A percentile compares a stretch with the other conserved stretches of the same genome.
Evolutionary conservation across 2,797 vertebrate genomes (phyloP).

Genomic region (Poeciliopsis presidionis): DNA sequence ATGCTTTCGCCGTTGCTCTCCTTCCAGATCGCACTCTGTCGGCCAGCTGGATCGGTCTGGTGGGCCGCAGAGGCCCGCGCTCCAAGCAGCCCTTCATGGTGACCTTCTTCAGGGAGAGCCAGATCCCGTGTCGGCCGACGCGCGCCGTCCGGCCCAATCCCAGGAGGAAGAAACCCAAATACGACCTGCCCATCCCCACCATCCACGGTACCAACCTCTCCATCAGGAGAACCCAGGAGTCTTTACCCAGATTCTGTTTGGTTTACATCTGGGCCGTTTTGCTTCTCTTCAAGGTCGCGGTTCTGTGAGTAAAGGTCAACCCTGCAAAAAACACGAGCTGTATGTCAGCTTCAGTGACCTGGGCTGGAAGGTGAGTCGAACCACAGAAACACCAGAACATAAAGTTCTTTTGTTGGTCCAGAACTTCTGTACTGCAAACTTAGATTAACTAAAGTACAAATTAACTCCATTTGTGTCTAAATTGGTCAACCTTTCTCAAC

Average conservation of each 20-base stretch:
- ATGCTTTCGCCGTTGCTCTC: fast-evolving
- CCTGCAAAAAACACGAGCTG: conserved; percentile 91
- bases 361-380: conserved; percentile 90
- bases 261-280: neutral
- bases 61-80: conserved; percentile 88
- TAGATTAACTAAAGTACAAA: neutral
- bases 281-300: conserved; percentile 76
- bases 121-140: conserved; percentile 80
- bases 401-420: neutral
- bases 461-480: neutral
- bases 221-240: neutral
- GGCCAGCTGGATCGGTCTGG: conserved; percentile 87
- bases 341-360: conserved; percentile 98
- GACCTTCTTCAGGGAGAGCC: conserved; percentile 91
- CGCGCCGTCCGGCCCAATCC: conserved; percentile 80
- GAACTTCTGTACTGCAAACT: too few relatives aligned
- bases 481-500: neutral
- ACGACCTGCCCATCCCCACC: conserved; percentile 85
- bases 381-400: neutral
- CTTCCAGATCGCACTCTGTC: conserved; percentile 87
- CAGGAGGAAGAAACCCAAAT: conserved; percentile 83
- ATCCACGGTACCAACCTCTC: conserved; percentile 82
- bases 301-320: conserved; percentile 77
- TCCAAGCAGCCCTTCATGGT: conserved; percentile 98
- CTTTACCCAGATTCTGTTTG: neutral